Evolutionary conservation across 2,797 vertebrate species (phyloP), one percentile per base, ranked within the genome.

Genomic region (Danio albolineatus): DNA sequence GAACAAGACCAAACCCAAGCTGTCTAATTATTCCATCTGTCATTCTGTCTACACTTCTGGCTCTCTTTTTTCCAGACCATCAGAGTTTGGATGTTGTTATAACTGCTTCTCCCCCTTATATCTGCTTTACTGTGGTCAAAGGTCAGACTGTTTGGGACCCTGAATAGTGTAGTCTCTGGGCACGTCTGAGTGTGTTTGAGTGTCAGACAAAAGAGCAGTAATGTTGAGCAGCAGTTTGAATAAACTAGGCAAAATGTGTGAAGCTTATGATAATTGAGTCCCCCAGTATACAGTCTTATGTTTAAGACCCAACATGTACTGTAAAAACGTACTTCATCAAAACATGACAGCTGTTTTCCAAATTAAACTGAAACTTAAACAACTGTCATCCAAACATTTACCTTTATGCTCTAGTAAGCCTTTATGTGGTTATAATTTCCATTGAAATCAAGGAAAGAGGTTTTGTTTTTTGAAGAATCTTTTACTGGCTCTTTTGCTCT

Each of bases 231-330:
- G 64, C n/a, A n/a, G n/a, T n/a, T n/a, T n/a, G n/a, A n/a, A 70
- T 74, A 85, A n/a, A n/a, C n/a, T n/a, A n/a, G 78, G 70, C 9
- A 53, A 80, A 79, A 71, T 66, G 80, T 53, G 44, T 81, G 39
- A 80, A 83, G 70, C 70, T 80, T 6, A 7, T 10, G 17, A 57
- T 54, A 65, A 21, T 17, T 44, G 17, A 64, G 16, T 70, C 8
- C 48, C 53, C 10, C 28, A 17, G 53, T 10, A 53, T 28, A 53
- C 51, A 28, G n/a, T n/a, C n/a, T n/a, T n/a, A n/a, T n/a, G n/a
- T n/a, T n/a, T n/a, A n/a, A n/a, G n/a, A n/a, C n/a, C n/a, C n/a
- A n/a, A n/a, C n/a, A n/a, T n/a, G n/a, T n/a, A n/a, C n/a, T n/a
- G n/a, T n/a, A n/a, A n/a, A n/a, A n/a, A n/a, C n/a, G n/a, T n/a